Evolutionary conservation across 2,113 vertebrate genomes (phyloP).

Genomic region (Mirounga angustirostris): DNA sequence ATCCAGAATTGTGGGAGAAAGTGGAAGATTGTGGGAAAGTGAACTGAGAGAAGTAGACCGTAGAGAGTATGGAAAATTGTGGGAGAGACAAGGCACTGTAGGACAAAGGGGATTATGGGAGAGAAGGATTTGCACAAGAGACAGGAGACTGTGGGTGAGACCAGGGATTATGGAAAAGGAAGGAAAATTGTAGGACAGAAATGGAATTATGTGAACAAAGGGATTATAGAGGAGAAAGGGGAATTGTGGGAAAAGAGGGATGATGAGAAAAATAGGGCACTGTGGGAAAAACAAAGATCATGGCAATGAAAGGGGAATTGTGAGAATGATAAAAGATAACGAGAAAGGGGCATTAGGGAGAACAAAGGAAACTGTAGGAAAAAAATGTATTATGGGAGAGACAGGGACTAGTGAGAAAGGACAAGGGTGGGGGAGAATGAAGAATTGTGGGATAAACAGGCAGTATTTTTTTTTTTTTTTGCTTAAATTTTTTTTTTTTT

Average conservation of each 20-base stretch:
- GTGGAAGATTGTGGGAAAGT: not conserved
- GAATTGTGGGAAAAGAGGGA: not conserved
- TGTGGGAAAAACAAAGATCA: not conserved
- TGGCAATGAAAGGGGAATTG: rapidly evolving
- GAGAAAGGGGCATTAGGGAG: too few relatives aligned
- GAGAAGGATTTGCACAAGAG: not conserved
- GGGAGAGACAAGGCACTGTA: not conserved
- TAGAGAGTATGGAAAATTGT: rapidly evolving
- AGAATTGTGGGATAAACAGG: too few relatives aligned
- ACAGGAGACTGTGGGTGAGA: not conserved
- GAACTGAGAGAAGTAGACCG: not conserved
- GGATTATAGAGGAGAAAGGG: rapidly evolving
- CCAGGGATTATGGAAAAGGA: not conserved
- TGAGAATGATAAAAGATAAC: rapidly evolving
- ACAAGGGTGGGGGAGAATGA: not conserved
- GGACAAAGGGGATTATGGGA: not conserved
- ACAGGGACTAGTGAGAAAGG: not conserved
- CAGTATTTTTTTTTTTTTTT: not conserved
- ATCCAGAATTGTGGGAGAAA: not conserved
- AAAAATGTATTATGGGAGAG: not conserved
- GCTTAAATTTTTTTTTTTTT: not conserved
- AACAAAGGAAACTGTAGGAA: not conserved
- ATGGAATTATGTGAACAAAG: too few relatives aligned
- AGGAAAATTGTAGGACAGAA: not conserved
- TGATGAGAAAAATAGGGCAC: not conserved